Evolutionary conservation across 2,113 vertebrate species (phyloP).

Genomic region (Paralichthys olivaceus): DNA sequence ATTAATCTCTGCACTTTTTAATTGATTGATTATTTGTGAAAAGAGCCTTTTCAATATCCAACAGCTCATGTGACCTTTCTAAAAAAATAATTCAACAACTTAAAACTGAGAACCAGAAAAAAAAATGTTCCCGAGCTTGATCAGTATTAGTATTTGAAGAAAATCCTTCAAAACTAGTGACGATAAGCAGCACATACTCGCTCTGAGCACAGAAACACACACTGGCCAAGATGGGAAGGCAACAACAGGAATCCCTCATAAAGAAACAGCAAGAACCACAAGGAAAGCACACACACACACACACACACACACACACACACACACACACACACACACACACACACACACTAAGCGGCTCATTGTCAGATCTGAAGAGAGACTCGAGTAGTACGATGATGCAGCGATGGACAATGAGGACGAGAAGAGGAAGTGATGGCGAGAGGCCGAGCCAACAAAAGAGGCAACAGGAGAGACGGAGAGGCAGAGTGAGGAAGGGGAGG

Average conservation of each 20-base stretch:
- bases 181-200: constrained; percentile 43
- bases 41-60: not conserved
- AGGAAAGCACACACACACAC: constrained; percentile 2
- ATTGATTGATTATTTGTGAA: not conserved
- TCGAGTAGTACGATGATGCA: constrained; percentile 41
- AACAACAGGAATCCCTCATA: constrained; percentile 48
- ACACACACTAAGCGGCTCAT: constrained; percentile 28
- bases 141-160: not conserved
- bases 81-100: not conserved
- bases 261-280: constrained; percentile 21
- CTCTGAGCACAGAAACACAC: constrained; percentile 58
- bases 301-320: constrained; percentile 15
- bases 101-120: not conserved
- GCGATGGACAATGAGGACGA: constrained; percentile 52
- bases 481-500: constrained; percentile 16
- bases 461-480: constrained; percentile 22
- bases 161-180: constrained; percentile 26
- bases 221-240: constrained; percentile 50
- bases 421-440: constrained; percentile 40
- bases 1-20: too few species aligned
- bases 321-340: constrained; percentile 13
- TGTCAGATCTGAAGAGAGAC: constrained; percentile 46
- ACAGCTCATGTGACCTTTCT: not conserved
- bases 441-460: constrained; percentile 40
- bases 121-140: not conserved